Percentiles rank a stretch among this genome's conserved stretches.
Evolutionary conservation across 2,113 vertebrate species (phyloP).

Genomic region (Eptesicus fuscus): DNA sequence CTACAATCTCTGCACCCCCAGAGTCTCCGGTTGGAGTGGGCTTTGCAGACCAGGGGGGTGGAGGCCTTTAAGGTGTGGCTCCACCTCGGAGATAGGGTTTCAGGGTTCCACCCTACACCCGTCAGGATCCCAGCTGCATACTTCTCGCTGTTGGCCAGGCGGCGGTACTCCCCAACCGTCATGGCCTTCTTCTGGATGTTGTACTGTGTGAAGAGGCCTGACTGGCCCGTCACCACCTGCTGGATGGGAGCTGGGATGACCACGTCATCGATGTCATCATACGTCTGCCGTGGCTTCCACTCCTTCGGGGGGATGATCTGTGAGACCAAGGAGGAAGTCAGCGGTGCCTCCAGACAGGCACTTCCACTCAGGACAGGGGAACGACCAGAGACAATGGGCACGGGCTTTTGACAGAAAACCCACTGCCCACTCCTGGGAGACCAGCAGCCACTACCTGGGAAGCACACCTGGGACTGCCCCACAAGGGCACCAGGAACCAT

Average conservation of each 20-base stretch:
- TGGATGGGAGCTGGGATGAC: slow-evolving; percentile 88
- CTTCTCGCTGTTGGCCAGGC: slow-evolving; percentile 88
- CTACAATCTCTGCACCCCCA: background rate
- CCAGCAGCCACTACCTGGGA: background rate
- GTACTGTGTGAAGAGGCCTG: slow-evolving; percentile 87
- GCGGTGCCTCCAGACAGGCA: accelerated
- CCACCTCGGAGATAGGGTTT: background rate
- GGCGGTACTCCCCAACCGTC: slow-evolving; percentile 86
- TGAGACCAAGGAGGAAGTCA: background rate
- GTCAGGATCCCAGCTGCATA: slow-evolving; percentile 15
- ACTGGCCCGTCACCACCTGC: slow-evolving; percentile 89
- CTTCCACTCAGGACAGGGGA: background rate
- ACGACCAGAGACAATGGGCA: too few species aligned
- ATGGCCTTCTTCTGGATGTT: slow-evolving; percentile 90
- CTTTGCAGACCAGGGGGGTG: background rate
- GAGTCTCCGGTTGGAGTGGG: background rate
- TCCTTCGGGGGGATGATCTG: slow-evolving; percentile 88
- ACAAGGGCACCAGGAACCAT: background rate
- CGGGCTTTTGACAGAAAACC: too few species aligned
- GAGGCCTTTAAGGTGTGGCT: background rate
- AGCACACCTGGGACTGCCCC: too few species aligned
- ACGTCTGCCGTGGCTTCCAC: slow-evolving; percentile 84
- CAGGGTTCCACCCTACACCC: accelerated
- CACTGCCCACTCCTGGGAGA: background rate
- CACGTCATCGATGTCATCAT: slow-evolving; percentile 87